These are phyloP conservation scores for Mesembrinibis cayennensis DNA, from an alignment of 2,113 vertebrate species.

Conservation along the genomic window DNA sequence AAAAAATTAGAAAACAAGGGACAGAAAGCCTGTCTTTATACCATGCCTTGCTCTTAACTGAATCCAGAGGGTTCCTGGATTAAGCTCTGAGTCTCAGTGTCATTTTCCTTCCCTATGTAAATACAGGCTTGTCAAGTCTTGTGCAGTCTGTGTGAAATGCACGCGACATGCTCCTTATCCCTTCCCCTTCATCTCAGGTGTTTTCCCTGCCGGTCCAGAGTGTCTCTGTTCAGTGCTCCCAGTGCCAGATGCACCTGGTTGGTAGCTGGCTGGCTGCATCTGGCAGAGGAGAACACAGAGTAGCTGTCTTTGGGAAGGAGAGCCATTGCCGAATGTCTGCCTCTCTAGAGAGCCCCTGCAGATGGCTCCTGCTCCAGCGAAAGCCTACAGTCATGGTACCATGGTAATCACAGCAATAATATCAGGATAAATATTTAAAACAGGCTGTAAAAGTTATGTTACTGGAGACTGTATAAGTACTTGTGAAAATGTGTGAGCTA, in stretches of 20 bases:
- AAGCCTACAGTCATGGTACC: background rate
- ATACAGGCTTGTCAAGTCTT: background rate
- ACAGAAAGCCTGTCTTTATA: background rate
- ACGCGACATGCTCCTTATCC: background rate
- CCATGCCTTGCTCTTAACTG: background rate
- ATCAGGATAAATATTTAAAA: background rate
- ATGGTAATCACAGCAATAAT: background rate
- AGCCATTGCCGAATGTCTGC: accelerated
- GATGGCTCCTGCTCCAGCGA: background rate
- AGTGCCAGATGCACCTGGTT: background rate
- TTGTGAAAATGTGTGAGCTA: background rate
- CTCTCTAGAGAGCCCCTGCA: background rate
- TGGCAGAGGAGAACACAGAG: accelerated
- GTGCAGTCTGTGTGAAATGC: background rate
- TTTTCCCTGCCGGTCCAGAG: background rate
- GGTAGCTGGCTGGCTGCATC: background rate
- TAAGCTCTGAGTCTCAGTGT: background rate
- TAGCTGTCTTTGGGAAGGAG: background rate
- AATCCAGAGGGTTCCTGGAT: background rate
- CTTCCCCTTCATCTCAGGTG: accelerated
- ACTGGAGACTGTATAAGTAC: background rate
- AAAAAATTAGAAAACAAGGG: background rate
- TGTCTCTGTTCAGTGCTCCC: background rate
- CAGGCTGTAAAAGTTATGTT: background rate
- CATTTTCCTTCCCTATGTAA: background rate